Base-by-base conservation (phyloP, 2,113 vertebrate genomes). In the Microcebus jonahi region DNA sequence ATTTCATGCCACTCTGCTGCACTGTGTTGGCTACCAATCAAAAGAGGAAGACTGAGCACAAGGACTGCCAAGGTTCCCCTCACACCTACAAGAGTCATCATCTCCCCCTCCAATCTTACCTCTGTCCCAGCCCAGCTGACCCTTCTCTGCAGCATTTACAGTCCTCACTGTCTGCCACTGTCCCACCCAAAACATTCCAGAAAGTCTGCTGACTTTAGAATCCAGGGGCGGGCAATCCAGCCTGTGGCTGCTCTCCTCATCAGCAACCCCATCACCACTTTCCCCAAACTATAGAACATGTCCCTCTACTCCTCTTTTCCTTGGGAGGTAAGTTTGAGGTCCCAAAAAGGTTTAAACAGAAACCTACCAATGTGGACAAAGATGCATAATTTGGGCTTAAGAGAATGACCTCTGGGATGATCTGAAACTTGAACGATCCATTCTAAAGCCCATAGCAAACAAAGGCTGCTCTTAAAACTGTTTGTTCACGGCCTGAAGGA, bases 171-270 rank as follows among this genome's bases (percentile, higher is more conserved):
- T 45, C 45, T 94, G 45, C 29, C 53, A 85, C 42, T 76, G 67
- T 34, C 57, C 39, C 45, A 83, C 23, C 55, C 48, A 94, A 53
- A 39, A 94, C 65, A 94, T 95, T 96, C 76, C 53, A 94, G 73
- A 95, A 93, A 83, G 57, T 63, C 61, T 95, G 48, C 31, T 68
- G 90, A 94, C 79, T 76, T 91, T 18, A 95, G 55, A 83, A 90
- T 70, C 45, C 27, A 77, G 65, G 34, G n/a, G 18, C 21, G 63
- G 57, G 10, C 21, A 86, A 92, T 8, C 48, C 80, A 93, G 42
- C 36, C 57, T 77, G 27, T 57, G 77, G 39, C 27, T 73, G 31
- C 29, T 87, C 29, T 83, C 57, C 65, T 97, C 42, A 94, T 76
- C 84, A 95, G 68, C 45, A 97, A 79, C 17, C 25, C 42, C 29